Evolutionary conservation across 2,888 invertebrate genomes (phyloP).

Genomic region (Anaspis maculata): DNA sequence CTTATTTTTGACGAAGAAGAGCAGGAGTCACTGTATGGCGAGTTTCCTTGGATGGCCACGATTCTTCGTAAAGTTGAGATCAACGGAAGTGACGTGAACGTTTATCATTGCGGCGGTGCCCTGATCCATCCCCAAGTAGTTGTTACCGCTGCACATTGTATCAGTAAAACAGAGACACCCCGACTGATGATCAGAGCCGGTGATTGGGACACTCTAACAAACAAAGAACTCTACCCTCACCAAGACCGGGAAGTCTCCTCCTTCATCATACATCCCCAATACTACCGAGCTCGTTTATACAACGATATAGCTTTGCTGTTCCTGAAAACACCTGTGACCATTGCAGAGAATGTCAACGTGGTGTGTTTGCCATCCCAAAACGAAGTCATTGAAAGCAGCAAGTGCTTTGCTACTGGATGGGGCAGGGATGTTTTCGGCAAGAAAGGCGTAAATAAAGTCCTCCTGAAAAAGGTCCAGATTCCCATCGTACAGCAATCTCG

Average conservation of each 20-base stretch:
- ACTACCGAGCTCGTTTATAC: neutral
- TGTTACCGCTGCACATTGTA: too few species aligned
- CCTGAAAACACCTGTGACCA: neutral
- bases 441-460: neutral
- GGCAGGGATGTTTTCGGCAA: neutral
- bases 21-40: too few species aligned
- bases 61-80: too few species aligned
- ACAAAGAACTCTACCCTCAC: conserved; percentile 1
- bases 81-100: too few species aligned
- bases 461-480: too few species aligned
- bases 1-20: too few species aligned
- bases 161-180: too few species aligned
- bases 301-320: conserved; percentile 4
- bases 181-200: neutral
- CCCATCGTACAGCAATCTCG: too few species aligned
- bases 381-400: neutral
- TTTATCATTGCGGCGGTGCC: neutral
- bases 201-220: neutral
- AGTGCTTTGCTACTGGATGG: conserved; percentile 3
- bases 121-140: too few species aligned
- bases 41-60: too few species aligned
- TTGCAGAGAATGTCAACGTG: conserved; percentile 3
- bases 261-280: conserved; percentile 2
- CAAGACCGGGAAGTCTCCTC: conserved; percentile 2
- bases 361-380: conserved; percentile 3